Evolutionary conservation across 2,113 vertebrate species (phyloP), one percentile per base, ranked within the genome.

Genomic region (Paramormyrops kingsleyae): DNA sequence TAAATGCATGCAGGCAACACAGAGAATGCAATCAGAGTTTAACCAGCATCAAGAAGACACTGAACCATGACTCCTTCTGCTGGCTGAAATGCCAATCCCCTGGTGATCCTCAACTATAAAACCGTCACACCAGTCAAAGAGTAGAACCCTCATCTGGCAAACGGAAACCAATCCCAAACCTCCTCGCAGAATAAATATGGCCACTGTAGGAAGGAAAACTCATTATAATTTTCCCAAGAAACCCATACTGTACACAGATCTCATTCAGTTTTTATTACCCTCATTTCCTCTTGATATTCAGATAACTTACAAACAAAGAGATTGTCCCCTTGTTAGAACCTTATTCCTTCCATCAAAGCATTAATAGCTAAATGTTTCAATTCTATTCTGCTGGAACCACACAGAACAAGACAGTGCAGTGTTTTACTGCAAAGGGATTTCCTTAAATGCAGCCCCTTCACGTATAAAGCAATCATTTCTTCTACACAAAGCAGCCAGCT

Each of bases 401-500:
- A 91, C 89, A 89, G 90, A 92, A 92, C 92, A 94, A 93, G 88
- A 89, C 90, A 90, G 90, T 87, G 90, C 92, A 94, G 91, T 95
- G 93, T 94, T 94, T 94, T 94, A 94, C 93, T 94, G 94, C 92
- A 86, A 91, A 92, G 90, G 89, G 90, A 89, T 80, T 91, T 92
- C 92, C 90, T 93, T 94, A 93, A 94, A 93, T 89, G 74, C 90
- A 91, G 90, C 92, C 91, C 88, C 89, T 19, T 90, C 92, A 91
- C 92, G 91, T 88, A 87, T 90, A 91, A 89, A 62, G 87, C 83
- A 90, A 92, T 91, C 91, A 93, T 93, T 92, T 91, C 91, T 92
- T 92, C 91, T 90, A 91, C 91, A 92, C 52, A 62, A 52, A 89
- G 92, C 90, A 90, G n/a, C 35, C 49, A 39, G 77, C 88, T 17